Evolutionary conservation across 2,113 vertebrate species (phyloP), one percentile per base, ranked within the genome.

Genomic region (Chamaea fasciata): DNA sequence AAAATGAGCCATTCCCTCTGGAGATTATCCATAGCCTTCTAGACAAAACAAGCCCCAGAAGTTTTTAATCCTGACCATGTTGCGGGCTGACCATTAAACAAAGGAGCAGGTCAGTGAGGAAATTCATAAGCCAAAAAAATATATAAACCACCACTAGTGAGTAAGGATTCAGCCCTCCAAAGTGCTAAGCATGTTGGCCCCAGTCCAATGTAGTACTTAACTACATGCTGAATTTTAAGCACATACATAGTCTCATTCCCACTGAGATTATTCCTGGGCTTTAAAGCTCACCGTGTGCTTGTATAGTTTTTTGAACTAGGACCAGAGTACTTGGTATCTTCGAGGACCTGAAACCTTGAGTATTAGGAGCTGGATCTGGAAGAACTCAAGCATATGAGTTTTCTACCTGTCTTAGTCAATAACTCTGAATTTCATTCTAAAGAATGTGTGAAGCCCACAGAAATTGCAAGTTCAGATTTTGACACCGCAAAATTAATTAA

Each of bases 31-130:
- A 85, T n/a, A 95, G 70, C 80, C 75, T 92, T 77, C 87, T 93
- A 96, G 88, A 95, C 92, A 96, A 96, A 97, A 96, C 93, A 95
- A 94, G 74, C 39, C 89, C 77, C 76, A 95, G 92, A 96, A 96
- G 81, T 84, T 96, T 94, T 92, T 94, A 95, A 95, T 88, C 87
- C 84, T 92, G 86, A 84, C 77, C 74, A 87, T 88, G 81, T 90
- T 91, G 74, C 0, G 1, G 37, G 46, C 56, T 94, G 77, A 71
- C 76, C 85, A 90, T 89, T 85, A 95, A 95, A 97, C 92, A 97
- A 95, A 93, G 90, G 65, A 81, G 56, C 70, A 75, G 90, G 88
- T 90, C 95, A 92, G 16, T 53, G 27, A 87, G 33, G 81, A 91
- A 95, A 91, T 73, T 71, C 69, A 39, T 85, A 87, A 89, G 14